Evolutionary conservation across 2,113 vertebrate species (phyloP).

Genomic region (Eupsittula cactorum): DNA sequence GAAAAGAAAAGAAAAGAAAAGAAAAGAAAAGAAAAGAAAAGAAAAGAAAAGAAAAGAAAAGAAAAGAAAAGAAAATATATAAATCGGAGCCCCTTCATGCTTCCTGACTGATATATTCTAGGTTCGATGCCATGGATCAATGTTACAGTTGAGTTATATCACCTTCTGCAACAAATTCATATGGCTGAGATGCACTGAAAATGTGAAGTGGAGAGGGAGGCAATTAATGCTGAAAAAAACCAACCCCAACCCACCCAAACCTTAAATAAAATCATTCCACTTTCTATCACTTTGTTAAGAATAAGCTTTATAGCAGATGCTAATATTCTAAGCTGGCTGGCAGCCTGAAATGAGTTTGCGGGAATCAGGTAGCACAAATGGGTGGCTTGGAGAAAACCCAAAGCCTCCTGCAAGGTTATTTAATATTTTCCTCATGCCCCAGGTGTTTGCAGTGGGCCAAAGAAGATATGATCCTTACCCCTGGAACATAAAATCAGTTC

Average conservation of each 20-base stretch:
- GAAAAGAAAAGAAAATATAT: no score
- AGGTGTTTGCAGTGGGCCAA: neutral
- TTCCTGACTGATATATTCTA: neutral
- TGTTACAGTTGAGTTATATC: neutral
- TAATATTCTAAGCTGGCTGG: slow-evolving; percentile 17
- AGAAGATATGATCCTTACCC: neutral
- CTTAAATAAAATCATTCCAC: slow-evolving; percentile 12
- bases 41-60: no score
- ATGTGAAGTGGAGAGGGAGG: neutral
- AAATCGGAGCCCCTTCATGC: neutral
- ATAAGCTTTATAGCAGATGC: slow-evolving; percentile 22
- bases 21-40: no score
- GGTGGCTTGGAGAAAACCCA: neutral
- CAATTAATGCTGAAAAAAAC: neutral
- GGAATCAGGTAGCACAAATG: slow-evolving; percentile 23
- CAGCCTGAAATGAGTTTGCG: neutral
- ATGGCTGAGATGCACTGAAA: neutral
- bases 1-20: neutral
- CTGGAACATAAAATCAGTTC: neutral
- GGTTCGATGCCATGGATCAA: neutral
- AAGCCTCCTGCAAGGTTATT: neutral
- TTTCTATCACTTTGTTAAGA: slow-evolving; percentile 10
- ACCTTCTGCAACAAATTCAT: neutral
- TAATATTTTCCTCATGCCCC: neutral
- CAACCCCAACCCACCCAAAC: neutral